Conservation (phyloP, 2,113 vertebrate species). For the Limnothrissa miodon region DNA sequence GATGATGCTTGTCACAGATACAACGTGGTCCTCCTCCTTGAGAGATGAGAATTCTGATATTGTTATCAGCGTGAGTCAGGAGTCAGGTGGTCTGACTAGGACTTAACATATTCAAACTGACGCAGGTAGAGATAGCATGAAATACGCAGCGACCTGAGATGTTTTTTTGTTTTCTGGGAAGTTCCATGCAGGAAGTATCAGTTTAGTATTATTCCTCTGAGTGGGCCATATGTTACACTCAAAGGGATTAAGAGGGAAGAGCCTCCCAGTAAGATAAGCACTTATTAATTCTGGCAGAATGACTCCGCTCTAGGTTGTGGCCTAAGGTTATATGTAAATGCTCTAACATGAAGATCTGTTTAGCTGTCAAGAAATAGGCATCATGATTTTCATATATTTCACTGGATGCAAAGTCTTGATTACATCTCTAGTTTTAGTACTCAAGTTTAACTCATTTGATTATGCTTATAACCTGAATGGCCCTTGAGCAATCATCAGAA, state of each 20-base stretch:
- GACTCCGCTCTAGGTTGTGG: not conserved
- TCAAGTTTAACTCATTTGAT: not conserved
- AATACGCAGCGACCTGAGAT: not conserved
- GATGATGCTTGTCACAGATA: not conserved
- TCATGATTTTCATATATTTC: not conserved
- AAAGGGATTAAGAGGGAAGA: slow-evolving; percentile 64
- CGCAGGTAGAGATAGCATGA: not conserved
- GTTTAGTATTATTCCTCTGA: slow-evolving; percentile 41
- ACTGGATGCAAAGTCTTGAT: not conserved
- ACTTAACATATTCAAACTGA: not conserved
- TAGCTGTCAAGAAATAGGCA: not conserved
- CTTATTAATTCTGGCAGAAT: slow-evolving; percentile 24
- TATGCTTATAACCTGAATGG: not conserved
- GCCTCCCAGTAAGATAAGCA: not conserved
- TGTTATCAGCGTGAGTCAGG: not conserved
- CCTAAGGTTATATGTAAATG: not conserved
- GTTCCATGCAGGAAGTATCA: slow-evolving; percentile 32
- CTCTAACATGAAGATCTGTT: not conserved
- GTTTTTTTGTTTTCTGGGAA: not conserved
- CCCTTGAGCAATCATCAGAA: not conserved
- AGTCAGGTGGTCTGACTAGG: not conserved
- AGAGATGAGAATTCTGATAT: not conserved
- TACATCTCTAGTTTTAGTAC: not conserved
- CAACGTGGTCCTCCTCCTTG: not conserved
- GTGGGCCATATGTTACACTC: slow-evolving; percentile 62